A percentile compares a stretch with the other conserved stretches of the same genome.
phyloP scores from a whole-genome alignment of 2,797 vertebrate species.

The Hephaestus fuliginosus region DNA sequence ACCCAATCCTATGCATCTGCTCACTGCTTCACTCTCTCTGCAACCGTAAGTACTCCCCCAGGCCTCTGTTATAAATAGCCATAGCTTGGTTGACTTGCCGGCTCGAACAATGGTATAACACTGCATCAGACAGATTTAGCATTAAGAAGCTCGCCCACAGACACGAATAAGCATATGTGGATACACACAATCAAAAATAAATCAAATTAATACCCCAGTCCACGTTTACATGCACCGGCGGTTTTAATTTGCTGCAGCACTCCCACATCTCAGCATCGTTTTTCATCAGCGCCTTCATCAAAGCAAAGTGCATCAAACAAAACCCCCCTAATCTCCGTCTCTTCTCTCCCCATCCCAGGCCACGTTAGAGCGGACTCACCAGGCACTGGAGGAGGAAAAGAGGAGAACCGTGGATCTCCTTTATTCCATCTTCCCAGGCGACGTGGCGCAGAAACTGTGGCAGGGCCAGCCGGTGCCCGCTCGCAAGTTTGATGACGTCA shows the following conservation, averaged over 20 bases:
- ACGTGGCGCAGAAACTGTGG: slow-evolving; percentile 97
- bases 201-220: slow-evolving; percentile 44
- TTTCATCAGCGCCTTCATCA: slow-evolving; percentile 42
- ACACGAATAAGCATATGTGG: slow-evolving; percentile 48
- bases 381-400: slow-evolving; percentile 97
- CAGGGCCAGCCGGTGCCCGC: slow-evolving; percentile 95
- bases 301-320: slow-evolving; percentile 39
- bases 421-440: slow-evolving; percentile 97
- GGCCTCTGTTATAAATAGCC: slow-evolving; percentile 67
- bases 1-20: slow-evolving; percentile 58
- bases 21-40: slow-evolving; percentile 50
- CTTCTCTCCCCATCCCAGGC: slow-evolving; percentile 75
- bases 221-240: slow-evolving; percentile 35
- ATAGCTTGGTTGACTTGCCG: slow-evolving; percentile 48
- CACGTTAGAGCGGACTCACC: slow-evolving; percentile 95
- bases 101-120: slow-evolving; percentile 43
- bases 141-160: slow-evolving; percentile 41
- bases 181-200: slow-evolving; percentile 43
- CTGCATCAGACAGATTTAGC: slow-evolving; percentile 36
- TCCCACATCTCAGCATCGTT: slow-evolving; percentile 39
- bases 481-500: slow-evolving; percentile 97
- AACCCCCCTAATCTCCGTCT: slow-evolving; percentile 32
- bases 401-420: slow-evolving; percentile 97
- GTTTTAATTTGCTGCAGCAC: slow-evolving; percentile 57
- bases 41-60: slow-evolving; percentile 44